A percentile compares a stretch with the other conserved stretches of the same genome.
Evolutionary conservation across 2,888 invertebrate genomes (phyloP).

Genomic region (Bibio marci): DNA sequence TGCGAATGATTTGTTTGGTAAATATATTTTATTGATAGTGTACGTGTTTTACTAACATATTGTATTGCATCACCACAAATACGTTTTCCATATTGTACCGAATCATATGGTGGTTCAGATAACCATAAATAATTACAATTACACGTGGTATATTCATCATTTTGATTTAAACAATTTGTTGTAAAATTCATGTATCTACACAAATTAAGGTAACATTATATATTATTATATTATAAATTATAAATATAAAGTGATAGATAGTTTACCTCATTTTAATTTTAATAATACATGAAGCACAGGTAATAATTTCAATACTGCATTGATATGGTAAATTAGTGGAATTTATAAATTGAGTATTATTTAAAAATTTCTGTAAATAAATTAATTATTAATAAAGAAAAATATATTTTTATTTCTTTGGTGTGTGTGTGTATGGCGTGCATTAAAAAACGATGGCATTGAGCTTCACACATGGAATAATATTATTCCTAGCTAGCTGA

Average conservation of each 20-base stretch:
- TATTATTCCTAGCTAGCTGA: too few relatives aligned
- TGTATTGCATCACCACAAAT: slow-evolving; percentile 37
- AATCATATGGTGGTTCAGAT: slow-evolving; percentile 45
- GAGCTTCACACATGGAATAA: too few relatives aligned
- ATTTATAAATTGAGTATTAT: too few relatives aligned
- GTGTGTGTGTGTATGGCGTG: too few relatives aligned
- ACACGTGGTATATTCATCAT: slow-evolving; percentile 10
- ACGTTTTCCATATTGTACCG: slow-evolving; percentile 36
- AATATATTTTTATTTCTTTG: too few relatives aligned
- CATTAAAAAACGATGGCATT: too few relatives aligned
- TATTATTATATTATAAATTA: background rate
- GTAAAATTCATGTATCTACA: slow-evolving; percentile 16
- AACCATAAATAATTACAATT: slow-evolving; percentile 47
- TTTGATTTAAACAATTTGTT: slow-evolving; percentile 17
- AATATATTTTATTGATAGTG: slow-evolving; percentile 38
- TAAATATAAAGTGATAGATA: background rate
- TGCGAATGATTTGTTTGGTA: slow-evolving; percentile 39
- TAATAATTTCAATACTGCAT: slow-evolving; percentile 47
- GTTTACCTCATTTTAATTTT: slow-evolving; percentile 27
- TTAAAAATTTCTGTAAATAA: slow-evolving; percentile 13
- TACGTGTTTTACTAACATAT: slow-evolving; percentile 42
- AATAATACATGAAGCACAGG: slow-evolving; percentile 51
- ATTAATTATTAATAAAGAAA: background rate
- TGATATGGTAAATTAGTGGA: slow-evolving; percentile 18
- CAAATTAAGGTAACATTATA: slow-evolving; percentile 16